Conservation (phyloP, 64 coral and sea anemone species). For the Montipora foliosa region DNA sequence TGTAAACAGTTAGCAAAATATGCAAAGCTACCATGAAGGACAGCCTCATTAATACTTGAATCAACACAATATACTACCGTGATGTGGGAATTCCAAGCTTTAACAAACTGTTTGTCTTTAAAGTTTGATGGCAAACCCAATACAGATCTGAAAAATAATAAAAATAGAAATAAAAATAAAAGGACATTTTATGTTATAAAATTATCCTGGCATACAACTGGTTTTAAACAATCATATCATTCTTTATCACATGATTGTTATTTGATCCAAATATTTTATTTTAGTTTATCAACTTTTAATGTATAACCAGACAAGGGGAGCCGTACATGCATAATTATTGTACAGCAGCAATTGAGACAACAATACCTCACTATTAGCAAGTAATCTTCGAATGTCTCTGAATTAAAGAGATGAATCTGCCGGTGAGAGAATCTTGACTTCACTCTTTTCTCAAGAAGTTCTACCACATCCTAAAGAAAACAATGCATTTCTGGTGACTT, state of each 20-base stretch:
- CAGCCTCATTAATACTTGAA: background rate
- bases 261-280: too few relatives aligned
- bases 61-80: slow-evolving; percentile 14
- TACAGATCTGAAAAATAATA: slow-evolving; percentile 44
- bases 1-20: background rate
- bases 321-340: too few relatives aligned
- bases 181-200: too few relatives aligned
- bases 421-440: slow-evolving; percentile 99
- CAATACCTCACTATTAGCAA: slow-evolving; percentile 86
- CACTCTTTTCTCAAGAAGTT: slow-evolving; percentile 97
- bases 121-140: slow-evolving; percentile 73
- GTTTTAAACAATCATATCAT: too few relatives aligned
- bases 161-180: too few relatives aligned
- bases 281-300: too few relatives aligned
- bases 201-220: too few relatives aligned
- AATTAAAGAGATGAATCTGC: slow-evolving; percentile 97
- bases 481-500: background rate
- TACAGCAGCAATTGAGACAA: too few relatives aligned
- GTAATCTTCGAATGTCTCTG: slow-evolving; percentile 90
- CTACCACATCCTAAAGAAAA: slow-evolving; percentile 93
- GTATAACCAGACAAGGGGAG: too few relatives aligned
- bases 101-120: slow-evolving; percentile 48
- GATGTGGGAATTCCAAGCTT: slow-evolving; percentile 75
- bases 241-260: too few relatives aligned
- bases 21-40: background rate